phyloP scores from a whole-genome alignment of 1,140 invertebrate species.

The Lithobius niger region DNA sequence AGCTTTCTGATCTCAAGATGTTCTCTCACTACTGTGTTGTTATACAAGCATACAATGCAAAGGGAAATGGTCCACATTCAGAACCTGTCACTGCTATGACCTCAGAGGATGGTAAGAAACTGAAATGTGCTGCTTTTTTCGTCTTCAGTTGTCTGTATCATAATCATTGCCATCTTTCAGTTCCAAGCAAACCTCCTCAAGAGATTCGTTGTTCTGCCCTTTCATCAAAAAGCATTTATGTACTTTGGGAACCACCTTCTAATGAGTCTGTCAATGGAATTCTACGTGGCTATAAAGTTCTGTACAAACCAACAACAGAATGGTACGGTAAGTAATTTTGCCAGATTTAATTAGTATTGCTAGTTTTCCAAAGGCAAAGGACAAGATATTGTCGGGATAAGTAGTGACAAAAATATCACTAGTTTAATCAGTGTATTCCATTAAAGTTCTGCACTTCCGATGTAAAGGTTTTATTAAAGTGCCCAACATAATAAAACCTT shows the following conservation, averaged over 20 bases:
- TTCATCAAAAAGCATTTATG: too few species aligned
- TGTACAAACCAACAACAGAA: too few species aligned
- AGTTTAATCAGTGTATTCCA: too few species aligned
- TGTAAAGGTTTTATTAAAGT: too few species aligned
- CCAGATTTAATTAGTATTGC: too few species aligned
- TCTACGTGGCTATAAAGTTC: too few species aligned
- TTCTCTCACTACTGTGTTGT: conserved; percentile 91
- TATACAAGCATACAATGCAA: conserved; percentile 88
- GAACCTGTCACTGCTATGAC: conserved; percentile 72
- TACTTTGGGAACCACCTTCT: conserved; percentile 42
- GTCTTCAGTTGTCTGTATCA: background rate
- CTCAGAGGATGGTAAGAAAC: conserved; percentile 54
- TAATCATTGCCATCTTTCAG: conserved; percentile 27
- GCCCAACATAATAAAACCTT: too few species aligned
- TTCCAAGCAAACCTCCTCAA: conserved; percentile 82
- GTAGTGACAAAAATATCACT: too few species aligned
- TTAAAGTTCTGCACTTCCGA: too few species aligned
- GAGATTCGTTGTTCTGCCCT: conserved; percentile 82
- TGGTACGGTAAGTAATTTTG: conserved; percentile 4
- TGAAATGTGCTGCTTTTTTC: background rate
- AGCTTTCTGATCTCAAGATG: conserved; percentile 64
- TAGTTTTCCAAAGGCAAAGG: too few species aligned
- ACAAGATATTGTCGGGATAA: too few species aligned
- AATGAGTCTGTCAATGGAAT: conserved; percentile 29
- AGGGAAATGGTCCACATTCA: conserved; percentile 78